phyloP scores from a whole-genome alignment of 2,797 vertebrate species.

The Coregonus ussuriensis region DNA sequence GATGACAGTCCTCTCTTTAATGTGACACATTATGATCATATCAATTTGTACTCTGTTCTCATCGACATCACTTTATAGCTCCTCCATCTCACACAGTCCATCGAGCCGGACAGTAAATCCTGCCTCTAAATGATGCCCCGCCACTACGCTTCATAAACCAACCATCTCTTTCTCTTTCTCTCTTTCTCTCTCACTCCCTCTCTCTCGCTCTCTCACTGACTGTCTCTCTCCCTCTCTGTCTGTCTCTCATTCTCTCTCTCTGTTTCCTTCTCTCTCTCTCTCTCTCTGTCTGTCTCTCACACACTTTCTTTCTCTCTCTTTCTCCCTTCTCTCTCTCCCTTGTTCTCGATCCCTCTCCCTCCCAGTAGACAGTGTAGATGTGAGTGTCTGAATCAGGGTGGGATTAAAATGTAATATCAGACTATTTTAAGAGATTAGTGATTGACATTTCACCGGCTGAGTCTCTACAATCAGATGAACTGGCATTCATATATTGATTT shows the following conservation, averaged over 20 bases:
- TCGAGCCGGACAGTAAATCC: constrained; percentile 59
- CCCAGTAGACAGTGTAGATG: constrained; percentile 37
- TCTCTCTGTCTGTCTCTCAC: too few relatives aligned
- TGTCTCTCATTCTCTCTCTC: neutral
- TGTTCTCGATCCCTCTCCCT: neutral
- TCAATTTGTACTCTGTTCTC: constrained; percentile 73
- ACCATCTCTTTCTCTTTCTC: constrained; percentile 38
- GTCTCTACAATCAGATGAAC: constrained; percentile 62
- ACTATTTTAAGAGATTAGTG: constrained; percentile 78
- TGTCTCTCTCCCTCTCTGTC: neutral
- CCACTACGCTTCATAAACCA: constrained; percentile 57
- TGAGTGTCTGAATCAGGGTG: constrained; percentile 66
- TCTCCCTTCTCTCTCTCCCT: neutral
- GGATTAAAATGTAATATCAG: constrained; percentile 79
- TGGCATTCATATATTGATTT: constrained; percentile 68
- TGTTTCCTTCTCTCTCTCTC: too few relatives aligned
- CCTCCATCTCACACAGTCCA: constrained; percentile 62
- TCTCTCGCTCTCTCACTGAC: neutral
- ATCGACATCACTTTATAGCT: constrained; percentile 71
- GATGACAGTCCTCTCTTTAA: constrained; percentile 72
- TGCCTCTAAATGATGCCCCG: constrained; percentile 32
- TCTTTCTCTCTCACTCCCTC: neutral
- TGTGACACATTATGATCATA: constrained; percentile 76
- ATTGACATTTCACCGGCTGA: constrained; percentile 70
- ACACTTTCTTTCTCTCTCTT: neutral